These are phyloP conservation scores for Pelvicachromis taeniatus DNA, from an alignment of 2,113 vertebrate species.

Conservation along the genomic window DNA sequence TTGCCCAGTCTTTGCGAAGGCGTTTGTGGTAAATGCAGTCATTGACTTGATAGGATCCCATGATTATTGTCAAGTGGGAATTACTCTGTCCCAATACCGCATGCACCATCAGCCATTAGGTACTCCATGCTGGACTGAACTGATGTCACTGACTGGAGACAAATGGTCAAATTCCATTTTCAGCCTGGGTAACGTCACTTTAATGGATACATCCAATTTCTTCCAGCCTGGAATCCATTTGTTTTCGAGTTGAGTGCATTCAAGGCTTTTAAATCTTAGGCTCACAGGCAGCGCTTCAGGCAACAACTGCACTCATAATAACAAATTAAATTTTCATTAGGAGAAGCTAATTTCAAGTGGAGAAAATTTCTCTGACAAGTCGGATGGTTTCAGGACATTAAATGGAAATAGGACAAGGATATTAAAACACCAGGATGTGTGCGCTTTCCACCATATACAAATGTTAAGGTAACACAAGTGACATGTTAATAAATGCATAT, in stretches of 20 bases:
- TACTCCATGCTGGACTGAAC: not conserved
- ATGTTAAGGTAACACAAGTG: not conserved
- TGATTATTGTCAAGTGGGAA: conserved; percentile 43
- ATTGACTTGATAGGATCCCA: conserved; percentile 27
- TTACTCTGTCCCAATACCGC: not conserved
- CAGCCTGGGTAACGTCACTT: conserved; percentile 6
- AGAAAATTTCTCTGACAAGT: conserved; percentile 48
- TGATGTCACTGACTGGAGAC: conserved; percentile 11
- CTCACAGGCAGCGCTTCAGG: conserved; percentile 29
- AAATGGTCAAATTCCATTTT: conserved; percentile 32
- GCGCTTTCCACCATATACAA: not conserved
- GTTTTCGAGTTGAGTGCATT: conserved; percentile 52
- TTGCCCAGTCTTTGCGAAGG: conserved; percentile 26
- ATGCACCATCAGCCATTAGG: not conserved
- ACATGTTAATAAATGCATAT: not conserved
- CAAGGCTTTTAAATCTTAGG: conserved; percentile 47
- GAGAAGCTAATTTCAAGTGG: conserved; percentile 46
- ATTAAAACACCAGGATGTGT: not conserved
- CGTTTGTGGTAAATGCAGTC: conserved; percentile 30
- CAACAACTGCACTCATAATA: conserved; percentile 39
- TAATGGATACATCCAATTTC: conserved; percentile 51
- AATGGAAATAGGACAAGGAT: not conserved
- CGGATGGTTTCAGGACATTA: conserved; percentile 37
- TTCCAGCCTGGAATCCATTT: conserved; percentile 38
- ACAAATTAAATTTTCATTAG: conserved; percentile 62